phyloP scores from a whole-genome alignment of 1,140 invertebrate species.

The Leptopilina boulardi region DNA sequence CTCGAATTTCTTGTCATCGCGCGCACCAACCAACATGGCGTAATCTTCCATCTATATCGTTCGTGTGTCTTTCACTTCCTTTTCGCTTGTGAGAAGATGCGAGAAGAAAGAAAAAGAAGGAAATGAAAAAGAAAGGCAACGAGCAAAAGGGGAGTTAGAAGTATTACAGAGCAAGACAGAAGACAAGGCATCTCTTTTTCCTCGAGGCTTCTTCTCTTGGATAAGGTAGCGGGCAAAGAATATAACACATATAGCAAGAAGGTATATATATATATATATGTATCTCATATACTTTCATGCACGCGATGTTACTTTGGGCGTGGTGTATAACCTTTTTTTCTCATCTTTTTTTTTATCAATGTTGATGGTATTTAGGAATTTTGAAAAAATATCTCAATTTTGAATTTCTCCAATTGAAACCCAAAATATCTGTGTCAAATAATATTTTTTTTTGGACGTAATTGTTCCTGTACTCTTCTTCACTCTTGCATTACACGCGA shows the following conservation, averaged over 20 bases:
- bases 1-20: constrained; percentile 64
- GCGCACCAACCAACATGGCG: constrained; percentile 67
- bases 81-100: constrained; percentile 27
- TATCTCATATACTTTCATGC: constrained; percentile 44
- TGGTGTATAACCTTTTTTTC: constrained; percentile 66
- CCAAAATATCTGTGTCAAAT: too few species aligned
- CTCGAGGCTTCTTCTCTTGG: constrained; percentile 59
- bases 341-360: constrained; percentile 52
- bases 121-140: constrained; percentile 37
- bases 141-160: constrained; percentile 30
- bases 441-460: constrained; percentile 51
- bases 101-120: constrained; percentile 40
- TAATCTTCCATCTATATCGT: constrained; percentile 57
- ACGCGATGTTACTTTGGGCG: constrained; percentile 63
- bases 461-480: constrained; percentile 61
- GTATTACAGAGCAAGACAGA: constrained; percentile 51
- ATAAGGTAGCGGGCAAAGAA: constrained; percentile 54
- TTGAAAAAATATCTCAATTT: neutral
- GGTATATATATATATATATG: too few species aligned
- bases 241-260: constrained; percentile 48
- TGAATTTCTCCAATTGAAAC: too few species aligned
- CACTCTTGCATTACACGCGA: constrained; percentile 59
- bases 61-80: constrained; percentile 41
- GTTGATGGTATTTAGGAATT: neutral
- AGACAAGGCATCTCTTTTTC: constrained; percentile 59